Evolutionary conservation across 2,888 invertebrate genomes (phyloP), one percentile per base, ranked within the genome.

Genomic region (Pterostichus madidus): DNA sequence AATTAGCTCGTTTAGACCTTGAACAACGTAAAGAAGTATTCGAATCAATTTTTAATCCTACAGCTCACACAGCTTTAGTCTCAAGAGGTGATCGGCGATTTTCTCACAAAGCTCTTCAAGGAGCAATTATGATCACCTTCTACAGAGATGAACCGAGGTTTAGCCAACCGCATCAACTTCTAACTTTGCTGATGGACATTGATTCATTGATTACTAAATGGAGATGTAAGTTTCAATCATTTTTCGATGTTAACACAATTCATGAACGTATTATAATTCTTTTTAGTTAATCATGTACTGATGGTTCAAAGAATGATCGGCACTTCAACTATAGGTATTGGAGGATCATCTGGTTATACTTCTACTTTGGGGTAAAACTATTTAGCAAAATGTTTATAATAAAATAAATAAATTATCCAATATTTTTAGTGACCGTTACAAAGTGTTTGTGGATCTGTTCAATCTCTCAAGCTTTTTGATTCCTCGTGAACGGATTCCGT

Each of bases 281-380:
- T 1, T 89, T n/a, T 44, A 99, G 99, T 99, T 90, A 99, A 99
- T 90, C 99, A 99, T 90, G 97, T 99, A 59, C 94, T 98, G 87
- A 96, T 99, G 96, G 99, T 99, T 31, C 99, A 99, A 90, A 93
- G 99, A 86, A 99, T 99, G 99, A 97, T 99, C 86, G 99, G 99
- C 0, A 97, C 97, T 0, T 97, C 98, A 88, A 97, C 96, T 87
- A 91, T 97, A 8, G 99, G 99, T 17, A 99, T 99, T 0, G 99
- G 99, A 13, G 99, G 99, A 4, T 99, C 99, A 5, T 98, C 98
- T 0, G 99, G 99, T 0, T 99, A 99, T 99, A 5, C 93, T 79
- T 98, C 98, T 4, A 99, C 99, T 0, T 93, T 99, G 85, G 98
- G 98, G 98, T 98, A 91, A 85, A 71, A 15, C 1, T 7, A 68